Evolutionary conservation across 2,888 invertebrate genomes (phyloP), one percentile per base, ranked within the genome.

Genomic region (Agonum fuliginosum): DNA sequence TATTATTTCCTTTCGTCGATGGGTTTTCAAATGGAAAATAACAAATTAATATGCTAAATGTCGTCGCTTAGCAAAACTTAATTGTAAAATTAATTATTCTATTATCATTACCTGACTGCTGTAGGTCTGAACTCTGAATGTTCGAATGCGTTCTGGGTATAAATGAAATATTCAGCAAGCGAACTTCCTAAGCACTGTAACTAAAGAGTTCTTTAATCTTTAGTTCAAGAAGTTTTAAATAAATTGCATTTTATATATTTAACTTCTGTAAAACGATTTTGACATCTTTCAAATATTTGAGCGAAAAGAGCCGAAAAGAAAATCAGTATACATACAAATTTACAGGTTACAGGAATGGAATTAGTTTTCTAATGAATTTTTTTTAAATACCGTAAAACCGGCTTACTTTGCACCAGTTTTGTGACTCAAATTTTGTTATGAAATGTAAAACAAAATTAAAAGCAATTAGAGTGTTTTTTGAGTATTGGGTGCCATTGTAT

Each of bases 61-160:
- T 37, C 37, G n/a, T 1, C 37, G 8, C 37, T 37, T 37, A 37
- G 37, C 3, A 37, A 37, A 37, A 37, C 37, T 37, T 37, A 37
- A 37, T 37, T 37, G n/a, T 37, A 37, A 37, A 37, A 37, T 37
- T 37, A 37, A 37, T 37, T 37, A 37, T 37, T 37, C 37, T 37
- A 37, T 37, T 37, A 37, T 37, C 37, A 37, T 37, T 37, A 12
- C n/a, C 37, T 37, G 12, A n/a, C 37, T 37, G 37, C 37, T 37
- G 37, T 37, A 1, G 12, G 37, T 12, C 37, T 37, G 10, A 10
- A 37, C 37, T n/a, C n/a, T n/a, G 37, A 12, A 37, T 10, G 37
- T 37, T 8, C 12, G 37, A 37, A 37, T 37, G 37, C 12, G 37
- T 37, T 37, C 37, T 37, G 37, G n/a, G 37, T 10, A 37, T 37